Conservation (phyloP, 2,113 vertebrate species). For the Pyxicephalus adspersus region DNA sequence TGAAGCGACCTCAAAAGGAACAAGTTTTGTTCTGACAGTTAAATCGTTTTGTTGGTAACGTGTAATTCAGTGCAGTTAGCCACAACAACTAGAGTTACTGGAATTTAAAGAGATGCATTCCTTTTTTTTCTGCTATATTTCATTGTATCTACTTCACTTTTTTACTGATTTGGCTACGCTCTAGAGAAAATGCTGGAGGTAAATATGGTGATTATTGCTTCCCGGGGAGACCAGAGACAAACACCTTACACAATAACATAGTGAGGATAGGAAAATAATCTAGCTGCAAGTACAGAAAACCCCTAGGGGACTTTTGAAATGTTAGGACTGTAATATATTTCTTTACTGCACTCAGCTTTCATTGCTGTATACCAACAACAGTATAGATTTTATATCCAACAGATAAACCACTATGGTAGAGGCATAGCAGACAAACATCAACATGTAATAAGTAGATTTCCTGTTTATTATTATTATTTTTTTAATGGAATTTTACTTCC, state of each 20-base stretch:
- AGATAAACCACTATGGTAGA: too few relatives aligned
- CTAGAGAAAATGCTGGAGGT: neutral
- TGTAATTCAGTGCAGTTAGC: slow-evolving; percentile 1
- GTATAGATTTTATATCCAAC: too few relatives aligned
- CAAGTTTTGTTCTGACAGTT: neutral
- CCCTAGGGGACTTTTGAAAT: too few relatives aligned
- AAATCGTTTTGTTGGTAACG: neutral
- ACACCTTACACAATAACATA: neutral
- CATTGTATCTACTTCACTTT: neutral
- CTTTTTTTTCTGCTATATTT: neutral
- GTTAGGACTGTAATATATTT: too few relatives aligned
- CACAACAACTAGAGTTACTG: neutral
- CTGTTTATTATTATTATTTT: too few relatives aligned
- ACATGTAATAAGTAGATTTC: too few relatives aligned
- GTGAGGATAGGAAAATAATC: too few relatives aligned
- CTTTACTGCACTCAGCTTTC: too few relatives aligned
- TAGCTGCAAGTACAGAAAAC: too few relatives aligned
- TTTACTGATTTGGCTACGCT: neutral
- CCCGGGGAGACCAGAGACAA: neutral
- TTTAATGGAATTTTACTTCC: too few relatives aligned
- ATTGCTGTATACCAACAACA: too few relatives aligned
- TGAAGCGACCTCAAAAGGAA: neutral
- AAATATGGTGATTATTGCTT: neutral
- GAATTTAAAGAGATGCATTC: neutral
- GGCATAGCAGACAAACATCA: too few relatives aligned